Conservation (phyloP, 2,888 invertebrate species). For the Melinaea marsaeus region DNA sequence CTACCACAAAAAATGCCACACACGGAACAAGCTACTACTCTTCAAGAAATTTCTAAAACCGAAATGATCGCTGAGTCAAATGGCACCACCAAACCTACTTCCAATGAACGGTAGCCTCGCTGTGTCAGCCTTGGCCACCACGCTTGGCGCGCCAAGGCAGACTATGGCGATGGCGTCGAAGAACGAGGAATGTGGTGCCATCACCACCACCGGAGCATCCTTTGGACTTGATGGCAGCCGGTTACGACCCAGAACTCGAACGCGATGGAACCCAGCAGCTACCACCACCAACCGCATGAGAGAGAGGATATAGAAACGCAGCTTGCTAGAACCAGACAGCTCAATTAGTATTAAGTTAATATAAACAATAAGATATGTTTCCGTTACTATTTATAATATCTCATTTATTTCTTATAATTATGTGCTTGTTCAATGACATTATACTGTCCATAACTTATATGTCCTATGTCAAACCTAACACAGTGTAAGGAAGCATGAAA, state of each 20-base stretch:
- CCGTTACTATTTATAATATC: too few relatives aligned
- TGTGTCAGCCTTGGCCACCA: constrained; percentile 93
- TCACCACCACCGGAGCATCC: constrained; percentile 90
- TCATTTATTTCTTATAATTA: too few relatives aligned
- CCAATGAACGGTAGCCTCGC: constrained; percentile 91
- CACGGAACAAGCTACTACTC: neutral
- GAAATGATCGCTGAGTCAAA: constrained; percentile 13
- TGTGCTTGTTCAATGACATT: too few relatives aligned
- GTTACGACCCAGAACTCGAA: constrained; percentile 84
- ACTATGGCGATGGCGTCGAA: constrained; percentile 92
- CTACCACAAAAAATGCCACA: too few relatives aligned
- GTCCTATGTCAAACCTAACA: too few relatives aligned
- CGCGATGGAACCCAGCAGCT: constrained; percentile 88
- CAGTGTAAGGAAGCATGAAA: too few relatives aligned
- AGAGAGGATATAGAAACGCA: constrained; percentile 81
- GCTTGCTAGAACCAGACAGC: constrained; percentile 70
- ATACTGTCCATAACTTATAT: too few relatives aligned
- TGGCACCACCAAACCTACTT: constrained; percentile 80
- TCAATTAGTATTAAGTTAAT: neutral
- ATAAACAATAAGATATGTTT: too few relatives aligned
- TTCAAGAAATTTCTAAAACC: neutral
- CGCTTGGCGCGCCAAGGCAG: constrained; percentile 89
- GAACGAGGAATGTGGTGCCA: constrained; percentile 95
- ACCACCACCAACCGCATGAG: constrained; percentile 87
- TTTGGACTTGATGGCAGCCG: constrained; percentile 67